These are phyloP conservation scores for Stylophora pistillata DNA, from an alignment of 64 coral and sea anemone species.

Conservation along the genomic window DNA sequence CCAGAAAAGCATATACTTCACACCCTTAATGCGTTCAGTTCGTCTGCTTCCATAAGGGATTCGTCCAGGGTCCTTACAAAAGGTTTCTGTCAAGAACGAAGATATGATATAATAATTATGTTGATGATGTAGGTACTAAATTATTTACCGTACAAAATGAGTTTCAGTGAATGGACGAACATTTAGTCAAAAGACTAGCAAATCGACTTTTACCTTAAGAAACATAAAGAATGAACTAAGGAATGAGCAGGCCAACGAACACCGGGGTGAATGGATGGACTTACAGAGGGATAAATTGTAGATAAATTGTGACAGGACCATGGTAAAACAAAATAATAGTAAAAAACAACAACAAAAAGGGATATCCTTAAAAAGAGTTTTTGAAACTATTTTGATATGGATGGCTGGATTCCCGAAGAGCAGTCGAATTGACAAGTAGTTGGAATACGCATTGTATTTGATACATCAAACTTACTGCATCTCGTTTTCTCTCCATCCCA, in stretches of 20 bases:
- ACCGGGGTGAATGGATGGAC: not conserved
- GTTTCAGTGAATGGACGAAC: too few relatives aligned
- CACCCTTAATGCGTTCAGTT: not conserved
- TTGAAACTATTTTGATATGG: too few relatives aligned
- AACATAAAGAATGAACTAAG: not conserved
- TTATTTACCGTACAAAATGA: too few relatives aligned
- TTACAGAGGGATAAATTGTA: not conserved
- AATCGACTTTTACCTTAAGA: not conserved
- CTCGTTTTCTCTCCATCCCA: constrained; percentile 73
- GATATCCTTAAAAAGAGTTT: too few relatives aligned
- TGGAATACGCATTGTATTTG: too few relatives aligned
- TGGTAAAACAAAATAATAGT: too few relatives aligned
- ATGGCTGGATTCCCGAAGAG: too few relatives aligned
- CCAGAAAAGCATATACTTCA: constrained; percentile 25
- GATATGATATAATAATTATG: not conserved
- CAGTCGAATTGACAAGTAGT: too few relatives aligned
- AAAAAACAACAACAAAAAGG: too few relatives aligned
- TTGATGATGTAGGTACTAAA: not conserved
- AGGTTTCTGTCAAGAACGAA: not conserved
- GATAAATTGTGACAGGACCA: not conserved
- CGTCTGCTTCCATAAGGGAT: constrained; percentile 33
- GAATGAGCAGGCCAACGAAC: not conserved
- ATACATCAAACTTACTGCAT: constrained; percentile 70
- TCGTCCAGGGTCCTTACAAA: constrained; percentile 47
- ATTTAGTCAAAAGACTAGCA: too few relatives aligned